Percentiles rank a stretch among this genome's conserved stretches.
These are phyloP conservation scores for Ptilorrhoa leucosticta DNA, from an alignment of 2,113 vertebrate genomes.

Conservation along the genomic window DNA sequence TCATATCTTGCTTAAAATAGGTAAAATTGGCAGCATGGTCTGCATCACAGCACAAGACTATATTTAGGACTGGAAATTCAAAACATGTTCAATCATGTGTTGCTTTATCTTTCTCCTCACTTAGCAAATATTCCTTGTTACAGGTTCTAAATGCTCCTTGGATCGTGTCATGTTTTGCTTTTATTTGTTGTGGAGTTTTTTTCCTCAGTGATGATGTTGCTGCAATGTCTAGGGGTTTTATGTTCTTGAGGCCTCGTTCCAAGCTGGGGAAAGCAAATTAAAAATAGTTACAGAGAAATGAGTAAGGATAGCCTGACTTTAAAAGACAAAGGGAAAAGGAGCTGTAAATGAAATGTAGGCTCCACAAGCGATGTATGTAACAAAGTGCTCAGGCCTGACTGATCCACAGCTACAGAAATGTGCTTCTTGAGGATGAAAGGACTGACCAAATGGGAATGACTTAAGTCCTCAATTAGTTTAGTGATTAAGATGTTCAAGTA, in stretches of 20 bases:
- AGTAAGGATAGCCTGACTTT: neutral
- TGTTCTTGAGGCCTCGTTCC: neutral
- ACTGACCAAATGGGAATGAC: neutral
- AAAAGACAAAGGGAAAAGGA: neutral
- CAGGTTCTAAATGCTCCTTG: neutral
- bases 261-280: neutral
- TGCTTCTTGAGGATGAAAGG: constrained; percentile 1
- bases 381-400: neutral
- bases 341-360: neutral
- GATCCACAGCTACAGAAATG: neutral
- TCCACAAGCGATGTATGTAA: neutral
- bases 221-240: neutral
- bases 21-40: constrained; percentile 40
- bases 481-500: neutral
- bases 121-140: neutral
- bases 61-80: constrained; percentile 66
- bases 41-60: constrained; percentile 78
- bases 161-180: neutral
- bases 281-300: neutral
- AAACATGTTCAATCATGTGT: neutral
- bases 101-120: neutral
- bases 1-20: constrained; percentile 3
- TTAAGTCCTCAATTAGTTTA: neutral
- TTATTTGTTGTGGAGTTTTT: neutral
- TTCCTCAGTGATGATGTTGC: neutral